These are phyloP conservation scores for Merluccius polli DNA, from an alignment of 2,797 vertebrate species.

Conservation along the genomic window DNA sequence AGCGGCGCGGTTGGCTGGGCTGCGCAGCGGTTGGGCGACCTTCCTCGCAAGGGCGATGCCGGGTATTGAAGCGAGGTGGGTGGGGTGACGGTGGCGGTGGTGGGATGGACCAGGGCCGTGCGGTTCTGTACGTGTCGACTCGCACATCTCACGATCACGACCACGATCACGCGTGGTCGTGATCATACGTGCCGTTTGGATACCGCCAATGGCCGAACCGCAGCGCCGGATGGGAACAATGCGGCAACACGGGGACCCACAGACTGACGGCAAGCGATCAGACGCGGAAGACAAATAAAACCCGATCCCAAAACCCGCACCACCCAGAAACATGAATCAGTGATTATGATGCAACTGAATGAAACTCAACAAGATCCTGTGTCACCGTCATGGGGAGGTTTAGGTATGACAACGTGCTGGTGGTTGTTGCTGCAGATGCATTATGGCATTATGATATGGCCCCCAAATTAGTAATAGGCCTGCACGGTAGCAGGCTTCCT, in stretches of 20 bases:
- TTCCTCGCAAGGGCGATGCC: not conserved
- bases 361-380: not conserved
- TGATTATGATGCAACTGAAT: not conserved
- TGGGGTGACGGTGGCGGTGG: no score
- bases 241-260: no score
- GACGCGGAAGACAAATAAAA: not conserved
- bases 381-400: no score
- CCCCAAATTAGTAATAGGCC: not conserved
- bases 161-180: not conserved
- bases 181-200: not conserved
- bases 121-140: conserved; percentile 1
- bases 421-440: not conserved
- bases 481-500: not conserved
- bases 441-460: no score
- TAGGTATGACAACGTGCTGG: no score
- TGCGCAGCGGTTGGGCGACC: conserved; percentile 6
- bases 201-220: not conserved
- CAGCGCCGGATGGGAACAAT: not conserved
- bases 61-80: not conserved
- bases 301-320: not conserved
- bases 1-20: not conserved
- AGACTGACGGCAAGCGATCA: not conserved
- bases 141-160: not conserved
- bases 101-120: no score
- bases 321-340: not conserved